phyloP scores from a whole-genome alignment of 2,797 vertebrate genomes.

The Trachops cirrhosus region DNA sequence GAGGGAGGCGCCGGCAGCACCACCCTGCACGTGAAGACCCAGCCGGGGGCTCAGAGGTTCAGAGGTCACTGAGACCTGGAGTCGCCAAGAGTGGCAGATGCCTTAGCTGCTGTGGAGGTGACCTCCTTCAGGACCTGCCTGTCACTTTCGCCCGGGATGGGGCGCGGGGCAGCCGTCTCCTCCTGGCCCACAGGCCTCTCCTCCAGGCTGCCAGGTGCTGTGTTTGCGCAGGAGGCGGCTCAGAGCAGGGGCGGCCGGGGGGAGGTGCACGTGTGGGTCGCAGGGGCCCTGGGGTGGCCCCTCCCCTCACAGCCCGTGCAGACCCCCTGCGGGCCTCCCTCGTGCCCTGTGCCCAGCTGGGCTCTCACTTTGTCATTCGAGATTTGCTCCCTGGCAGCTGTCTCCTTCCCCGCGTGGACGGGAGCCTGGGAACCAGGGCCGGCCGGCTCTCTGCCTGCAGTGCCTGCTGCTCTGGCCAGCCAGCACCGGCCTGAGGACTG shows the following conservation, averaged over 20 bases:
- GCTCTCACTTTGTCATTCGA: fast-evolving
- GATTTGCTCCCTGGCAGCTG: not conserved
- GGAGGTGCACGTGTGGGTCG: not conserved
- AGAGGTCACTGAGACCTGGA: not conserved
- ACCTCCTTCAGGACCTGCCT: not conserved
- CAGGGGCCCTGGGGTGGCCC: fast-evolving
- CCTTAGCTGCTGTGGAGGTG: not conserved
- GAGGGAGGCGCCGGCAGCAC: not conserved
- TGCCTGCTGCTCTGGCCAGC: not conserved
- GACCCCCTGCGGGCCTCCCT: no score
- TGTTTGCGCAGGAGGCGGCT: not conserved
- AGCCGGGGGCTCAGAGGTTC: not conserved
- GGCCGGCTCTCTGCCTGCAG: not conserved
- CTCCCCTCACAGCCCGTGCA: fast-evolving
- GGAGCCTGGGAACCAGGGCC: not conserved
- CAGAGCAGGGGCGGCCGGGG: no score
- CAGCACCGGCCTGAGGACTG: fast-evolving
- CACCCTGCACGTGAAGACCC: fast-evolving
- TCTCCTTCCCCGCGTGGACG: no score
- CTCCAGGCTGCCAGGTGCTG: not conserved
- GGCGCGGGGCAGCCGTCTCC: fast-evolving
- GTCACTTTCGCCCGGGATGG: not conserved
- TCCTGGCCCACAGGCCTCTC: not conserved
- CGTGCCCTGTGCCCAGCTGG: not conserved
- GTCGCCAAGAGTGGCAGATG: not conserved